Base-by-base conservation (phyloP, 2,797 vertebrate genomes). In the Phrynocephalus guinanensis region DNA sequence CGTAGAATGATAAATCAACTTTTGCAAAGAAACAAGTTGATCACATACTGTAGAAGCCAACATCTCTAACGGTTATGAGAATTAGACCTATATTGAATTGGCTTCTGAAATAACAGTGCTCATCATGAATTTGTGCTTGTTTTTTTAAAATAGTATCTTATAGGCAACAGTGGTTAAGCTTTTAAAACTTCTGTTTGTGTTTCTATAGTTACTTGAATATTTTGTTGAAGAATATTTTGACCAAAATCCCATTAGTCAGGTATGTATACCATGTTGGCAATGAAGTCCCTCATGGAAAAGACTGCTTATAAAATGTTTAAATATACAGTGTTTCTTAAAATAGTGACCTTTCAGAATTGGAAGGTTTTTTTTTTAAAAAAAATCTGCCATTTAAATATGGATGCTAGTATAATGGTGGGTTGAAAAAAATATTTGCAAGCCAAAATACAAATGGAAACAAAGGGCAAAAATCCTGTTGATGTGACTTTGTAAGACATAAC, bases 171-270 rank as follows among this genome's bases (percentile, higher is more conserved):
- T 33, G 7, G 38, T 24, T 30, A 80, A 85, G 6, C 44, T 28
- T 72, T 86, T 50, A 3, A 75, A 11, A 52, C 0, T 90, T 90
- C 60, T 60, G 80, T 7, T 94, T 93, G 84, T 88, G 48, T 91
- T 89, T 86, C 75, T 94, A 28, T 93, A 99, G 99, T 95, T 99
- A 88, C 89, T 99, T 96, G 98, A 99, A 93, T 97, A 97, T 85
- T 99, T 99, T 92, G 97, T 99, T 63, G 98, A 98, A 82, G 99
- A 99, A 91, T 99, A 98, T 94, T 99, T 99, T 95, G 98, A 99
- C 94, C 99, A 99, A 93, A 99, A 99, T 93, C 99, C 99, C 90
- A 98, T 99, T 93, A 99, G 99, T 95, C 99, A 99, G 98, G 99
- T 99, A 96, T 38, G 96, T 96, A 82, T 15, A 85, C 72, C 78